Evolutionary conservation across 2,113 vertebrate species (phyloP).

Genomic region (Platysteira castanea): DNA sequence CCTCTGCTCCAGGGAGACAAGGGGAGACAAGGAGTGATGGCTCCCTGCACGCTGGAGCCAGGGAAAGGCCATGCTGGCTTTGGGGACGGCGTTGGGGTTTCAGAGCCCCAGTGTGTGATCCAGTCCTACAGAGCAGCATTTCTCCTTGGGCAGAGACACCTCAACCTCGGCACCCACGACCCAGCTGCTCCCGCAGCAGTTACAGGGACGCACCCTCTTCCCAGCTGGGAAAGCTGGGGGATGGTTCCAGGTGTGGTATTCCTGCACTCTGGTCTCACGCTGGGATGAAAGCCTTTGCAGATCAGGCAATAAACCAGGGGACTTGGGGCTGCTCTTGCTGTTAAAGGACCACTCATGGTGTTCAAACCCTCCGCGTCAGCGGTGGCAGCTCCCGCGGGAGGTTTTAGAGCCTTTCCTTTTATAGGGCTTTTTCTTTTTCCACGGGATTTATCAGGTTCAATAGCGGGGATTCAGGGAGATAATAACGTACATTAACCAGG

Average conservation of each 20-base stretch:
- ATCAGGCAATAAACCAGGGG: not conserved
- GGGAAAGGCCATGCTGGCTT: fast-evolving
- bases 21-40: fast-evolving
- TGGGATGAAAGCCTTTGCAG: not conserved
- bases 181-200: not conserved
- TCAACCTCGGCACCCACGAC: not conserved
- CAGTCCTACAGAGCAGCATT: not conserved
- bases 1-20: not conserved
- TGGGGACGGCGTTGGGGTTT: not conserved
- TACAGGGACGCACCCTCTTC: not conserved
- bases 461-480: conserved; percentile 44
- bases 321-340: not conserved
- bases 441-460: not conserved
- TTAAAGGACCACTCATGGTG: not conserved
- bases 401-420: conserved; percentile 10
- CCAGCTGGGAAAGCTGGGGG: not conserved
- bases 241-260: not conserved
- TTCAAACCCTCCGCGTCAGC: not conserved
- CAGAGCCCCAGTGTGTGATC: not conserved
- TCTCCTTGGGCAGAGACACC: not conserved
- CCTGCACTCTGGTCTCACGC: fast-evolving
- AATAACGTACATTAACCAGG: conserved; percentile 1
- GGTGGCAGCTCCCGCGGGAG: not conserved
- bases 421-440: conserved; percentile 14
- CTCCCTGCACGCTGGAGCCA: fast-evolving